A percentile compares a stretch with the other conserved stretches of the same genome.
These are phyloP conservation scores for Chrysolina haemoptera DNA, from an alignment of 2,888 invertebrate genomes.

Conservation along the genomic window DNA sequence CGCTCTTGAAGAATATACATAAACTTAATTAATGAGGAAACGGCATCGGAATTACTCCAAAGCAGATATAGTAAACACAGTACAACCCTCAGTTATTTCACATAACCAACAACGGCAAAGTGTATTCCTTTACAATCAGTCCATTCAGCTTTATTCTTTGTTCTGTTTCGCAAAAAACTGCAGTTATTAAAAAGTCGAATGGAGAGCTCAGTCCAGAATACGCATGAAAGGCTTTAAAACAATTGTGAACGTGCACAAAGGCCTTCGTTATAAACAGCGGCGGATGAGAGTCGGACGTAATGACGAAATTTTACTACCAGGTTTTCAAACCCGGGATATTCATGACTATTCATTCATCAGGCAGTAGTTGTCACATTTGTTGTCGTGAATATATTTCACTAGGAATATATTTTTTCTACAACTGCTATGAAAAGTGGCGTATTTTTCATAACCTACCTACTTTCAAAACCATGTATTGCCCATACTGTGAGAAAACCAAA, in stretches of 20 bases:
- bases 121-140: neutral
- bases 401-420: too few species aligned
- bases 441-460: too few species aligned
- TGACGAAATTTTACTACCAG: neutral
- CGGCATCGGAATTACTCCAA: neutral
- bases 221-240: conserved; percentile 4
- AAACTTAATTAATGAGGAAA: neutral
- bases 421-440: too few species aligned
- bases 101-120: neutral
- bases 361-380: too few species aligned
- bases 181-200: neutral
- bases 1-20: too few species aligned
- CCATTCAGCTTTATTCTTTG: neutral
- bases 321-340: neutral
- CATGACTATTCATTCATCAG: too few species aligned
- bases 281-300: neutral
- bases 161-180: neutral
- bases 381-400: too few species aligned
- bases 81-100: neutral
- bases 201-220: neutral
- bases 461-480: too few species aligned
- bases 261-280: neutral
- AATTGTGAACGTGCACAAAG: neutral
- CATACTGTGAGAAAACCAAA: too few species aligned
- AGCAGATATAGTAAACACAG: neutral